Percentiles rank a stretch among this genome's conserved stretches.
phyloP scores from a whole-genome alignment of 2,888 invertebrate genomes.

The Morpho helenor region DNA sequence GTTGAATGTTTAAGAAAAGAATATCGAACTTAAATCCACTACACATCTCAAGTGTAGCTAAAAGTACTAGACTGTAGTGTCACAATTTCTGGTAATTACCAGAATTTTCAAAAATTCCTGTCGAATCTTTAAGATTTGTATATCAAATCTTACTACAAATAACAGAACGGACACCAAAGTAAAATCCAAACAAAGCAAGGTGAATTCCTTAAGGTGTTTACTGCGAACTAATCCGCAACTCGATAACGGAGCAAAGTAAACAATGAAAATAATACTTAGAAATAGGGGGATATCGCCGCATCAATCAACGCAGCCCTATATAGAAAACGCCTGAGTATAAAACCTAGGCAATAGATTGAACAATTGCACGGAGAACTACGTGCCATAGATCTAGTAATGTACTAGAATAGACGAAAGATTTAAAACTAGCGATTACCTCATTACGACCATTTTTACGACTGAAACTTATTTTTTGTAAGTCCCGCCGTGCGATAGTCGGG shows the following conservation, averaged over 20 bases:
- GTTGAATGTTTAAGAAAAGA: too few relatives aligned
- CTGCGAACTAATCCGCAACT: constrained; percentile 4
- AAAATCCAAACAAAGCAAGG: background rate
- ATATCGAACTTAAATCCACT: too few relatives aligned
- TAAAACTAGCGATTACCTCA: background rate
- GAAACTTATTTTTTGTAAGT: too few relatives aligned
- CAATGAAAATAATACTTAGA: constrained; percentile 34
- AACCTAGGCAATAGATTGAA: constrained; percentile 16
- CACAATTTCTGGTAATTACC: too few relatives aligned
- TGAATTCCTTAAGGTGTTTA: constrained; percentile 8
- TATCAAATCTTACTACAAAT: too few relatives aligned
- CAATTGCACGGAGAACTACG: constrained; percentile 4
- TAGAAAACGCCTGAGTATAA: constrained; percentile 34
- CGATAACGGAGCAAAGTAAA: constrained; percentile 30
- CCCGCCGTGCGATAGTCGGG: too few relatives aligned
- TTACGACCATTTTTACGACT: too few relatives aligned
- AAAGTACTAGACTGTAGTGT: too few relatives aligned
- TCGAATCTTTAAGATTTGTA: too few relatives aligned
- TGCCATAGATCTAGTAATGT: background rate
- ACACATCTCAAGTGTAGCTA: too few relatives aligned
- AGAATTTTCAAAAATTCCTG: too few relatives aligned
- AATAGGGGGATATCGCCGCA: constrained; percentile 41
- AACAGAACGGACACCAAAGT: too few relatives aligned
- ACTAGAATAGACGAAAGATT: background rate
- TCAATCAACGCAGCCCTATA: constrained; percentile 47